Evolutionary conservation across 2,797 vertebrate genomes (phyloP).

Genomic region (Phylloscopus collybita): DNA sequence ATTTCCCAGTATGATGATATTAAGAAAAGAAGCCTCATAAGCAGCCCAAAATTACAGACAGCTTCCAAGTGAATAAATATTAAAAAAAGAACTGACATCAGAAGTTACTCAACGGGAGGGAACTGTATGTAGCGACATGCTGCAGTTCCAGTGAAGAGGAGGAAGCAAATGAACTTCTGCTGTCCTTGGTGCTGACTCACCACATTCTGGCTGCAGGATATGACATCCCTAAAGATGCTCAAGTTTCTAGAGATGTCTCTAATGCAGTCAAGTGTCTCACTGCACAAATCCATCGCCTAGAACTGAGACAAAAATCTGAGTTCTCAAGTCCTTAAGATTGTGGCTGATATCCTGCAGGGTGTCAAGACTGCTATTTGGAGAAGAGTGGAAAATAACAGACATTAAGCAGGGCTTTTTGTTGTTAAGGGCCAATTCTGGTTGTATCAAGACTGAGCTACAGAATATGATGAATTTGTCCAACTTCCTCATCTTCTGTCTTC

Average conservation of each 20-base stretch:
- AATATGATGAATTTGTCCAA: neutral
- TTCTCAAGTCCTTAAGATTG: neutral
- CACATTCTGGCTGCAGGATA: neutral
- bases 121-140: neutral
- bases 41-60: neutral
- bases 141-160: neutral
- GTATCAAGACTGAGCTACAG: neutral
- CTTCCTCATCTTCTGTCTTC: neutral
- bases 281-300: neutral
- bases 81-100: slow-evolving; percentile 28
- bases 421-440: neutral
- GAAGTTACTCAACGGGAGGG: slow-evolving; percentile 6
- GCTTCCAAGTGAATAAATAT: neutral
- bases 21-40: neutral
- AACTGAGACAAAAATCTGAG: neutral
- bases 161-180: neutral
- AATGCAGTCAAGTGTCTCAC: neutral
- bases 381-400: slow-evolving; percentile 1
- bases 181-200: slow-evolving; percentile 38
- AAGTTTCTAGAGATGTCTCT: neutral
- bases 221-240: neutral
- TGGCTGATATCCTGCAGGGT: neutral
- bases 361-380: neutral
- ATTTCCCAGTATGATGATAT: neutral
- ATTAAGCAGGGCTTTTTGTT: neutral